Base-by-base conservation (phyloP, 1,140 invertebrate genomes). In the Calycopis cecrops region DNA sequence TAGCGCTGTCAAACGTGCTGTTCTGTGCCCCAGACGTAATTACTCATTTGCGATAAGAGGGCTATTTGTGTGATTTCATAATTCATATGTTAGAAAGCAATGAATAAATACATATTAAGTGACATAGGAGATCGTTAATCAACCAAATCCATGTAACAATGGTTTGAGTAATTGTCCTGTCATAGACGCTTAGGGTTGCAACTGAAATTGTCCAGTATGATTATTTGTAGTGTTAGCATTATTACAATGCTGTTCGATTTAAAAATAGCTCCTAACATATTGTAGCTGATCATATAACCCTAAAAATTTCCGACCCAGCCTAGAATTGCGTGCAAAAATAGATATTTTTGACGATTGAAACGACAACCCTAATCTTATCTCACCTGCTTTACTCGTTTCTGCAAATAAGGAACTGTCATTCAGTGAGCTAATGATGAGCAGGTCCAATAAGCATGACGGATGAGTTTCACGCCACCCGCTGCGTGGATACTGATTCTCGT, bases 381-480 rank as follows among this genome's bases (percentile, higher is more conserved):
- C 66, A 66, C 66, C 59, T 55, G 66, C 64, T 64, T 66, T 62
- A 57, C 67, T 51, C 56, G 70, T 61, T 69, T 54, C 57, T 47
- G 14, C 61, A 62, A 69, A 72, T 67, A 72, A 67, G 67, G 59
- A 67, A 69, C 60, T 65, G 62, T 64, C 67, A 63, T 69, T 60
- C 63, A 67, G 53, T 57, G 47, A 50, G 55, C 35, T 63, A 64
- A 67, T 72, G 71, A 76, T 71, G 71, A 72, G 64, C 60, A 55
- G 60, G 63, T 69, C 72, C 60, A 71, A 75, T 73, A 71, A 67
- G 60, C 63, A 66, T 77, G 75, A 74, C 66, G 62, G 64, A 82
- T 78, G 71, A 70, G 69, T 67, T 70, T 64, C 58, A 52, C 55
- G 62, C 73, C 76, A 67, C 76, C 76, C 72, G 76, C 70, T 51